Evolutionary conservation across 1,140 invertebrate genomes (phyloP), one percentile per base, ranked within the genome.

Genomic region (Heliothis subflexa): DNA sequence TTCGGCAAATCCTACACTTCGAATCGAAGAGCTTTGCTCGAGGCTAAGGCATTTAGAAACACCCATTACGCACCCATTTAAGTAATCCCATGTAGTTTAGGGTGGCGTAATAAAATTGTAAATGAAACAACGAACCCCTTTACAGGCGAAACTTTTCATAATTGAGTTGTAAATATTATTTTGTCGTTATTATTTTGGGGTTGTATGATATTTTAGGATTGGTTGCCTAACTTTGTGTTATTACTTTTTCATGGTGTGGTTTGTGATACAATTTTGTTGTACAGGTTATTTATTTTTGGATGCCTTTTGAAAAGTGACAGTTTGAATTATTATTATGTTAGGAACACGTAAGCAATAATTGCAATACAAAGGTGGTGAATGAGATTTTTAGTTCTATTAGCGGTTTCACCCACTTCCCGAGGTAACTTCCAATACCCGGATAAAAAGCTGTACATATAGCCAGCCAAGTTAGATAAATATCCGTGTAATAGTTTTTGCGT

Each of bases 11-110:
- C 66, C 13, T 28, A 21, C 3, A 9, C 45, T 70, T 66, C 3
- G 14, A 45, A 66, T 66, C 16, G 66, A 70, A 70, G 66, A 13
- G 47, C 61, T 62, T 45, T 45, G 33, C 61, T 16, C 10, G 33
- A 25, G 47, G 47, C 47, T 12, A 2, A 28, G 16, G 84, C 83
- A 86, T 84, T 84, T 81, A 79, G 59, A 81, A 84, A 81, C 85
- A 81, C 79, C 85, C 86, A 85, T 88, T 85, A 84, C 61, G 57
- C 57, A 78, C 59, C 81, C 83, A 84, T 86, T 86, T 84, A 80
- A 72, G 79, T 86, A 82, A 86, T 86, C 83, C 82, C 81, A 47
- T 66, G 75, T 84, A 82, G 82, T 86, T 85, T 82, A 78, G 64
- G 79, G 61, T 45, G 66, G 50, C 64, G 50, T 81, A 81, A 85